phyloP scores from a whole-genome alignment of 2,888 invertebrate species.

The Caenorhabditis sp. region DNA sequence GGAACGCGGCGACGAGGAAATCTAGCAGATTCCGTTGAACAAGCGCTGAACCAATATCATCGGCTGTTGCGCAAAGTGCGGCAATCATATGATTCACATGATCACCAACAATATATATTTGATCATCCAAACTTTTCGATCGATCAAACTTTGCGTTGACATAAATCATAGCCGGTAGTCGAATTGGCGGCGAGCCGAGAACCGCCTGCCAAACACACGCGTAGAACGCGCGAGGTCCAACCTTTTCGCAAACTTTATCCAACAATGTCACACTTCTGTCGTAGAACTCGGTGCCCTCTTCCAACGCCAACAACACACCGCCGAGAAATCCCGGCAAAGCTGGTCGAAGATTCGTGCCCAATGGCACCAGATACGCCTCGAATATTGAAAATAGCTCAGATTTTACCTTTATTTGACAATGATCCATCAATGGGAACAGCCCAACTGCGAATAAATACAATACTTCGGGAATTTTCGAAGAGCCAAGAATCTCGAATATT shows the following conservation, averaged over 20 bases:
- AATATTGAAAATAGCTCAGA: slow-evolving; percentile 83
- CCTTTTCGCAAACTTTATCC: slow-evolving; percentile 72
- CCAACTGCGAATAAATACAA: slow-evolving; percentile 75
- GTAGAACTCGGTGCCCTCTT: slow-evolving; percentile 71
- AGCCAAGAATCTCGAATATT: slow-evolving; percentile 87
- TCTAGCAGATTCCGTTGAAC: slow-evolving; percentile 87
- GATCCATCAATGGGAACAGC: slow-evolving; percentile 85
- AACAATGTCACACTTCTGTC: slow-evolving; percentile 61
- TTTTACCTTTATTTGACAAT: slow-evolving; percentile 82
- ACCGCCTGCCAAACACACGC: slow-evolving; percentile 86
- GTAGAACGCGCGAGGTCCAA: slow-evolving; percentile 83
- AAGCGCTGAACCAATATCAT: slow-evolving; percentile 77
- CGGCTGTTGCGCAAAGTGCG: slow-evolving; percentile 82
- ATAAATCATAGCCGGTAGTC: slow-evolving; percentile 84
- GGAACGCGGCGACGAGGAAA: slow-evolving; percentile 83
- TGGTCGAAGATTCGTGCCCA: slow-evolving; percentile 81
- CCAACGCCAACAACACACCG: slow-evolving; percentile 82
- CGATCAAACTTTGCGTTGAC: slow-evolving; percentile 83
- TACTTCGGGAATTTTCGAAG: slow-evolving; percentile 71
- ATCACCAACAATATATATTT: slow-evolving; percentile 83
- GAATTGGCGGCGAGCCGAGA: slow-evolving; percentile 81
- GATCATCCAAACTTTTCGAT: slow-evolving; percentile 81
- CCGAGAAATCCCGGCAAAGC: slow-evolving; percentile 87
- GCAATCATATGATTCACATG: slow-evolving; percentile 84
- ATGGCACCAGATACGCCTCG: slow-evolving; percentile 85